A percentile compares a stretch with the other conserved stretches of the same genome.
phyloP scores from a whole-genome alignment of 2,797 vertebrate genomes.

The Bryconaethiops microstoma region DNA sequence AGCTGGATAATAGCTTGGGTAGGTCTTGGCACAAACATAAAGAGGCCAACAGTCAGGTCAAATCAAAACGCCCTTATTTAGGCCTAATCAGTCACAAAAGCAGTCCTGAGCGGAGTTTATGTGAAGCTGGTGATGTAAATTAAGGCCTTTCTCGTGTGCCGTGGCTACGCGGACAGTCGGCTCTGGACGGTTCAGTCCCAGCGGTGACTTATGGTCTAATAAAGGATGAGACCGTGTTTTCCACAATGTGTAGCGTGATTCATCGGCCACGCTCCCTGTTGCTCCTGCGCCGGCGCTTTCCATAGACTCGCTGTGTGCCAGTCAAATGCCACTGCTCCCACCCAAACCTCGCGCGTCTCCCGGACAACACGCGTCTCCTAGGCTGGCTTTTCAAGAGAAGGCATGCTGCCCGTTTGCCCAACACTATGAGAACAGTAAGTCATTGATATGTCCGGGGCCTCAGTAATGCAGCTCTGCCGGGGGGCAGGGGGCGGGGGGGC shows the following conservation, averaged over 20 bases:
- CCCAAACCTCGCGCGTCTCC: conserved; percentile 49
- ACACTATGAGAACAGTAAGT: conserved; percentile 37
- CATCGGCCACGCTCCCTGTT: conserved; percentile 46
- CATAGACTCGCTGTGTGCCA: conserved; percentile 41
- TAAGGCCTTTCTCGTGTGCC: not conserved
- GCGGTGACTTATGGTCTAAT: conserved; percentile 38
- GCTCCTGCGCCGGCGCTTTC: conserved; percentile 42
- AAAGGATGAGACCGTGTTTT: conserved; percentile 45
- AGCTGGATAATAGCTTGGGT: conserved; percentile 22
- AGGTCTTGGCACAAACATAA: conserved; percentile 14
- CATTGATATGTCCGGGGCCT: conserved; percentile 38
- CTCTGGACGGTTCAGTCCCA: not conserved
- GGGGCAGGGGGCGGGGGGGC: conserved; percentile 3
- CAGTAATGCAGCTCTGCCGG: conserved; percentile 1
- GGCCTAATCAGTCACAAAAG: not conserved
- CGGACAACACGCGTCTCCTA: conserved; percentile 48
- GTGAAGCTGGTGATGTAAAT: not conserved
- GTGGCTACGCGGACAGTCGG: not conserved
- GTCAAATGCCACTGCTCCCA: conserved; percentile 44
- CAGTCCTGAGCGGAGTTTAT: conserved; percentile 5
- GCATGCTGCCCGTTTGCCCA: conserved; percentile 39
- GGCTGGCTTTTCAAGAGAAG: conserved; percentile 40
- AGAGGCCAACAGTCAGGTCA: not conserved
- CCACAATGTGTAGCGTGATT: conserved; percentile 44
- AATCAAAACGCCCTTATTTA: not conserved